Conservation (phyloP, 2,888 invertebrate genomes). For the Scotopteryx bipunctaria region DNA sequence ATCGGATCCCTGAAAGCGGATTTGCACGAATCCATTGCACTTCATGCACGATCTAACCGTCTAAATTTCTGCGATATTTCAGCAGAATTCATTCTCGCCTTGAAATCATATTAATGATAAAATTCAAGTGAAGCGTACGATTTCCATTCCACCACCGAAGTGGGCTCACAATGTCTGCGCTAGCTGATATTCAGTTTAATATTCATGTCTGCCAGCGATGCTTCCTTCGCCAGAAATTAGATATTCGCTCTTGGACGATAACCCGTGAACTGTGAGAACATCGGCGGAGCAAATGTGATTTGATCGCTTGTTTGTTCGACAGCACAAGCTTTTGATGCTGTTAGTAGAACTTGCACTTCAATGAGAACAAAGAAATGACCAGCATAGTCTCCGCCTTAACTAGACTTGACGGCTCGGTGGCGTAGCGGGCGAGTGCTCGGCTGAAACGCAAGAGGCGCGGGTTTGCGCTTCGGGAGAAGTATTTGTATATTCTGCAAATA, state of each 20-base stretch:
- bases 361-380: no score
- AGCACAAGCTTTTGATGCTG: neutral
- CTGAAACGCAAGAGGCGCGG: no score
- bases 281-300: conserved; percentile 15
- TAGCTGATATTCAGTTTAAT: conserved; percentile 70
- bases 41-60: conserved; percentile 24
- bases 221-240: conserved; percentile 67
- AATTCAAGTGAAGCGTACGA: conserved; percentile 66
- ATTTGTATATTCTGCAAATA: no score
- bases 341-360: neutral
- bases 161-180: conserved; percentile 70
- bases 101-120: conserved; percentile 71
- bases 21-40: conserved; percentile 10
- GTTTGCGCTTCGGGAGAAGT: no score
- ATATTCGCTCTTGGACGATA: conserved; percentile 61
- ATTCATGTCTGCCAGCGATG: conserved; percentile 68
- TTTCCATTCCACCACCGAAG: conserved; percentile 68
- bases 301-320: neutral
- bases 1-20: neutral
- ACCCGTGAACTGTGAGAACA: conserved; percentile 41
- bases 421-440: no score
- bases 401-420: no score
- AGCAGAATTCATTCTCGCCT: conserved; percentile 46
- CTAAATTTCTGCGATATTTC: conserved; percentile 31
- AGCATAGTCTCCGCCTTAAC: no score